Evolutionary conservation across 2,113 vertebrate genomes (phyloP).

Genomic region (Promerops cafer): DNA sequence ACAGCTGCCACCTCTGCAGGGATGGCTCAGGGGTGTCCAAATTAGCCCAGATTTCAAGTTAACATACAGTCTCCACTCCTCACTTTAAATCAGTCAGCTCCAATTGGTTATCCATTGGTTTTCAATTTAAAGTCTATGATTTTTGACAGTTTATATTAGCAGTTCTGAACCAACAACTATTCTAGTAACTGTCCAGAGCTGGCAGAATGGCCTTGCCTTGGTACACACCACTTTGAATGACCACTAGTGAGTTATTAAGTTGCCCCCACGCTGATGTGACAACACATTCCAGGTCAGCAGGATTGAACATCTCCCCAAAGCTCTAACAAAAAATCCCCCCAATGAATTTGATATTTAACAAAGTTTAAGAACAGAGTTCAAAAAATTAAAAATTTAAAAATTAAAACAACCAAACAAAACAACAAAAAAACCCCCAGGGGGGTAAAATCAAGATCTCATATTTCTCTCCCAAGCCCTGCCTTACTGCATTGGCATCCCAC

Average conservation of each 20-base stretch:
- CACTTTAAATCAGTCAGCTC: not conserved
- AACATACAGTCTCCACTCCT: not conserved
- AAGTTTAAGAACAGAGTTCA: not conserved
- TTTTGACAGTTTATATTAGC: not conserved
- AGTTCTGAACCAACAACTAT: not conserved
- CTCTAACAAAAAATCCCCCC: not conserved
- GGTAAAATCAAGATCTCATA: not conserved
- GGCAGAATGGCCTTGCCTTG: not conserved
- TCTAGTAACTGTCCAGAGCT: not conserved
- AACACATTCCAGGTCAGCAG: not conserved
- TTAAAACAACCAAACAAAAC: not conserved
- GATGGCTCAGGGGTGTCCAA: not conserved
- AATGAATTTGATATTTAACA: not conserved
- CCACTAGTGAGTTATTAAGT: not conserved
- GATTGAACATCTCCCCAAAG: not conserved
- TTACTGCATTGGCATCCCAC: not conserved
- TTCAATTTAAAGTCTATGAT: not conserved
- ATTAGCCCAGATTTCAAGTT: not conserved
- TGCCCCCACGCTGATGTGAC: not conserved
- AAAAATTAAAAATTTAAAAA: not conserved
- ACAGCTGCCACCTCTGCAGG: not conserved
- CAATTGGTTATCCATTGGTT: not conserved
- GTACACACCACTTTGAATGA: not conserved
- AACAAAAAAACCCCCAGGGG: not conserved
- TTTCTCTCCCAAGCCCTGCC: not conserved